Base-by-base conservation (phyloP, 2,888 invertebrate species). In the Hipparchia semele region DNA sequence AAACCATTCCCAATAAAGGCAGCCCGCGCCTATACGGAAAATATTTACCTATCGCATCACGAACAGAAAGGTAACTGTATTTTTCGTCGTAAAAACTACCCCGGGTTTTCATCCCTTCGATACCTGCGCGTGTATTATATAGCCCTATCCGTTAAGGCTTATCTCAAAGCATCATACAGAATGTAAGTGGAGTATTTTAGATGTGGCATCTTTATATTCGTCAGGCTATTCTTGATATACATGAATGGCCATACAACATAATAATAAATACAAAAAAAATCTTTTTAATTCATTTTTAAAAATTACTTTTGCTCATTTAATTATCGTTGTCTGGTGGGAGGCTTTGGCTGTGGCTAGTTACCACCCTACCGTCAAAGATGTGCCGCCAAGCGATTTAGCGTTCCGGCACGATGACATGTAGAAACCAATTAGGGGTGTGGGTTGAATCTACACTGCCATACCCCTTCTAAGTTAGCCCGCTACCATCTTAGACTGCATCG, bases 31-130 rank as follows among this genome's bases (percentile, higher is more conserved):
- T 80, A 80, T 73, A 76, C 76, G 78, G 76, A 79, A 80, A 81
- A 84, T 84, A 87, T 86, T 84, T 85, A 86, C 86, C 83, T 84
- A 86, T 86, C 83, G 83, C 83, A 83, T 86, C 83, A 81, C 80
- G 80, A 80, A 83, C 78, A 81, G 83, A 83, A 83, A 82, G 83
- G 82, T 83, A 83, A 84, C 84, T 83, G 85, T 86, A 85, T 87
- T 86, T 77, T 86, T 85, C 85, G 83, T 87, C 89, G 89, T 88
- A 89, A 88, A 87, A 88, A 84, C 87, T 86, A 86, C 87, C 87
- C 89, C 83, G 82, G 82, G 84, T 82, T 84, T 84, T 83, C 84
- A 85, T 85, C 86, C 88, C 86, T 86, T 82, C 70, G 64, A 70
- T 70, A 64, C 70, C 64, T 54, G 54, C 78, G 80, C 78, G 77